Evolutionary conservation across 2,888 invertebrate genomes (phyloP).

Genomic region (Spisula solida): DNA sequence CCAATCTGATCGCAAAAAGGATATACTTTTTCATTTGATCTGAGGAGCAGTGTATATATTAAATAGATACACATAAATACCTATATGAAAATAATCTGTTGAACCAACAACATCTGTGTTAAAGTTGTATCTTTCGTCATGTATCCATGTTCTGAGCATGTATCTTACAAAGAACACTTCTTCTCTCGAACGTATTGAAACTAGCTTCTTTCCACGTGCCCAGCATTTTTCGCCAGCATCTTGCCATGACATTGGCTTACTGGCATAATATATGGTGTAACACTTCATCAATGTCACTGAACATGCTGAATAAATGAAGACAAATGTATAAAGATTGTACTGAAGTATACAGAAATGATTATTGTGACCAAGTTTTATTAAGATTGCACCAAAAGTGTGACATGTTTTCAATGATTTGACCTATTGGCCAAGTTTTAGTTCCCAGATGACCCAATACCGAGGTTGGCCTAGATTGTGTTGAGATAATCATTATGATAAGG

Average conservation of each 20-base stretch:
- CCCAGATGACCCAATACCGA: no score
- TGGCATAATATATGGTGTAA: constrained; percentile 25
- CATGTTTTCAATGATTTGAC: no score
- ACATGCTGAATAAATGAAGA: constrained; percentile 4
- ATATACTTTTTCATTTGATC: no score
- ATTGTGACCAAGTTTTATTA: no score
- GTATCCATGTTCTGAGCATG: constrained; percentile 18
- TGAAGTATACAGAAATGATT: no score
- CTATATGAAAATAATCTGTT: constrained; percentile 18
- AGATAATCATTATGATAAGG: no score
- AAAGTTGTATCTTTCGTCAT: not conserved
- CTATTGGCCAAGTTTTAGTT: no score
- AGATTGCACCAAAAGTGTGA: no score
- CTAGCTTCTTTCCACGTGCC: constrained; percentile 13
- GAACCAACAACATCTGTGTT: not conserved
- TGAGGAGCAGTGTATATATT: no score
- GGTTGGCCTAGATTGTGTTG: no score
- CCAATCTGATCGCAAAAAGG: no score
- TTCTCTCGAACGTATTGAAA: constrained; percentile 4
- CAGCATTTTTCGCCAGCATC: constrained; percentile 17
- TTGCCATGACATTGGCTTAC: not conserved
- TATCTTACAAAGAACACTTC: constrained; percentile 21
- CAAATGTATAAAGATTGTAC: no score
- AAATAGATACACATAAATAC: not conserved
- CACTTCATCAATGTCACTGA: constrained; percentile 28